Evolutionary conservation across 2,797 vertebrate species (phyloP), one percentile per base, ranked within the genome.

Genomic region (Babyrousa celebensis): DNA sequence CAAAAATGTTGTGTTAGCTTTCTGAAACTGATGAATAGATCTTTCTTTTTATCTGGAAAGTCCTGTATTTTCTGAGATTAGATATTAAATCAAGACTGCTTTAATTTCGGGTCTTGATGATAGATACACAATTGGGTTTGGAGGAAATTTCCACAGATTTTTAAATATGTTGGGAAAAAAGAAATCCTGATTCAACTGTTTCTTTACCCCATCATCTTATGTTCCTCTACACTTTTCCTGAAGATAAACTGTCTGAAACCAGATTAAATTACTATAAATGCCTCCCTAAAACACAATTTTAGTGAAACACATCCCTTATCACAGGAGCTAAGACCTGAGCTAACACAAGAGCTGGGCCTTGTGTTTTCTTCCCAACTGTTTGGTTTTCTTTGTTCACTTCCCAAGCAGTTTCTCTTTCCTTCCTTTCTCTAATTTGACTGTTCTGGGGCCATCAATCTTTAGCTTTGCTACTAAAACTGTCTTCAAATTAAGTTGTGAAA

Each of bases 81-180:
- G 52, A 18, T 85, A 85, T 89, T 93, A 96, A 94, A 93, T 95
- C 89, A 97, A 94, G 27, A 3, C 32, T 89, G 85, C 52, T 79
- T 90, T 87, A 77, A 87, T 91, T 85, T 86, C 27, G 87, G 27
- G 15, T 92, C 52, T 82, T 77, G 52, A 79, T 80, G 80, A 70
- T 52, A 87, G 36, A 36, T 36, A 36, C 17, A 25, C 10, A 67
- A 43, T 65, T 85, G 21, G 48, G 71, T 68, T 60, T 40, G 32
- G 56, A 85, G 40, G 65, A 40, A 62, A 75, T 87, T 71, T 95
- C 48, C 71, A 77, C 12, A 82, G 54, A 84, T 90, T 96, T 95
- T 88, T 36, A 84, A 90, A 87, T 85, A 87, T 7, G 20, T 52
- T 86, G 21, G 18, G 11, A 6, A 36, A 78, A 95, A 86, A 72